These are phyloP conservation scores for Melanogrammus aeglefinus DNA, from an alignment of 2,797 vertebrate species.

Conservation along the genomic window DNA sequence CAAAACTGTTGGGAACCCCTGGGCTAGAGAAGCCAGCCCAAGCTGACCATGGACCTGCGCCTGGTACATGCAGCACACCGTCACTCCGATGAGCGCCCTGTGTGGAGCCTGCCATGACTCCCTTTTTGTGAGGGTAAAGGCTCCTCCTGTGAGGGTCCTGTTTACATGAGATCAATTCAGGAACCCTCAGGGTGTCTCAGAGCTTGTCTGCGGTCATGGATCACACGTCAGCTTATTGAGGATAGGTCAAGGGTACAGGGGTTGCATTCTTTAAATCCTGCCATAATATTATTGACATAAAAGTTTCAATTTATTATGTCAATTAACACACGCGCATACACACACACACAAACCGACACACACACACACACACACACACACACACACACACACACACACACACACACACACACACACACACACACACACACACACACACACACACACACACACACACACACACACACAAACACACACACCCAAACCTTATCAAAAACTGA, in stretches of 20 bases:
- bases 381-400: background rate
- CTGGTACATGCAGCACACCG: too few species aligned
- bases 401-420: background rate
- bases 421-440: background rate
- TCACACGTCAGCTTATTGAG: background rate
- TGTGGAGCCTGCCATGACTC: too few species aligned
- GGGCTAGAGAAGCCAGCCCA: too few species aligned
- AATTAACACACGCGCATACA: background rate
- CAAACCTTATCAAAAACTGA: background rate
- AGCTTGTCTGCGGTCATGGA: background rate
- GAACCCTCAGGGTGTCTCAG: background rate
- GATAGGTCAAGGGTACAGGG: background rate
- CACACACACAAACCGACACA: background rate
- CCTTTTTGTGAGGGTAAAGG: too few species aligned
- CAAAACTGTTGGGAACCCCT: too few species aligned
- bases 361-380: background rate
- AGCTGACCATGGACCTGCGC: too few species aligned
- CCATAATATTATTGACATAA: background rate
- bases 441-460: background rate
- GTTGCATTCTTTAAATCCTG: background rate
- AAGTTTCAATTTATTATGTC: background rate
- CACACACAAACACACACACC: background rate
- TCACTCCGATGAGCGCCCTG: too few species aligned
- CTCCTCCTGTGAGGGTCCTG: too few species aligned
- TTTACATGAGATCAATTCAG: background rate